Conservation (phyloP, 2,113 vertebrate species). For the Cranoglanis bouderius region DNA sequence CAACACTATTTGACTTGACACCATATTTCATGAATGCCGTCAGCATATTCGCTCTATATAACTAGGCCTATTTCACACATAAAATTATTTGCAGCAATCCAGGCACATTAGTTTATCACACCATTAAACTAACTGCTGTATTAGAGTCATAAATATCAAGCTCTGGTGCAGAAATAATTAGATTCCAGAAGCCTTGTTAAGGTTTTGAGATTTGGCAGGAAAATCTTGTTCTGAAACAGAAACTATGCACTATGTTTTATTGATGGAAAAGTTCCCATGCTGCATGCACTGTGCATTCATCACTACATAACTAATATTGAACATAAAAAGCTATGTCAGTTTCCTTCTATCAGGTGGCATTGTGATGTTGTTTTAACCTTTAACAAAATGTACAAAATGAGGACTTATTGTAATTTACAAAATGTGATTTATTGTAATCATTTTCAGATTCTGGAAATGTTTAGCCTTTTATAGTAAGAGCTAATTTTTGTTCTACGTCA, state of each 20-base stretch:
- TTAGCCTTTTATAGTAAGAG: background rate
- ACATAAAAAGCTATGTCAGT: conserved; percentile 9
- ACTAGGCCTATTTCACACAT: background rate
- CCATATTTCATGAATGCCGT: conserved; percentile 17
- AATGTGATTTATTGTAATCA: background rate
- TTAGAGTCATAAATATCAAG: conserved; percentile 58
- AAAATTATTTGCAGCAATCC: conserved; percentile 32
- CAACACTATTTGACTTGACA: background rate
- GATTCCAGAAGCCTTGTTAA: conserved; percentile 55
- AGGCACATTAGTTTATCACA: conserved; percentile 61
- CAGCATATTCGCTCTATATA: conserved; percentile 2
- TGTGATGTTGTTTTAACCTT: conserved; percentile 9
- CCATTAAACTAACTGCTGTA: conserved; percentile 53
- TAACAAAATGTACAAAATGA: background rate
- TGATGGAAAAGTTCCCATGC: conserved; percentile 27
- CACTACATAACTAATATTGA: conserved; percentile 7
- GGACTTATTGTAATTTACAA: no score
- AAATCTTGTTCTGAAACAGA: conserved; percentile 63
- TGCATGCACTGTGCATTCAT: conserved; percentile 8
- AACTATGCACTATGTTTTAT: conserved; percentile 53
- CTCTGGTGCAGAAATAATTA: conserved; percentile 62
- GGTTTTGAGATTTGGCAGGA: conserved; percentile 47
- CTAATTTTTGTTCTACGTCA: background rate
- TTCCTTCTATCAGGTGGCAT: background rate
- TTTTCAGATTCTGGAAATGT: no score